These are phyloP conservation scores for Nesidiocoris tenuis DNA, from an alignment of 2,888 invertebrate genomes.

Conservation along the genomic window DNA sequence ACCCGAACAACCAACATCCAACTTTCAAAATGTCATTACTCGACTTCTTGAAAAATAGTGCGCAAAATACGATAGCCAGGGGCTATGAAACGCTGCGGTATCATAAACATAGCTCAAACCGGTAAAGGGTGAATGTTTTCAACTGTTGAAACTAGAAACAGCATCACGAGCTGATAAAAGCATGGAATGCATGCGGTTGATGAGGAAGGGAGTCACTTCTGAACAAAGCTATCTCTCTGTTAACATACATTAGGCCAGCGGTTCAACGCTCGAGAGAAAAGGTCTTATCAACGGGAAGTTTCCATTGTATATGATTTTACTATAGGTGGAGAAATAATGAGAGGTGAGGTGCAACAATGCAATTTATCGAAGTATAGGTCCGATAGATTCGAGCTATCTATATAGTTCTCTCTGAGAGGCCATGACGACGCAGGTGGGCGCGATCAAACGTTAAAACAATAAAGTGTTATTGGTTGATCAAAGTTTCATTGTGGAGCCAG, in stretches of 20 bases:
- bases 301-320: conserved; percentile 8
- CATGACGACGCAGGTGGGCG: neutral
- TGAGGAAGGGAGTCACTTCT: neutral
- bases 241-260: neutral
- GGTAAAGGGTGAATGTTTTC: neutral
- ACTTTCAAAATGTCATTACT: no score
- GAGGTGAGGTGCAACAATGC: conserved; percentile 15
- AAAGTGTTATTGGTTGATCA: conserved; percentile 28
- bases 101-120: no score
- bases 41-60: no score
- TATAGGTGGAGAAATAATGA: no score
- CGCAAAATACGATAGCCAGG: no score
- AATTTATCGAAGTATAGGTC: conserved; percentile 4
- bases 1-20: no score
- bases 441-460: conserved; percentile 7
- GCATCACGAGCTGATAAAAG: neutral
- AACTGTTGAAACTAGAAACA: neutral
- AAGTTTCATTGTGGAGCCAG: conserved; percentile 6
- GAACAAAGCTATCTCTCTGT: conserved; percentile 9
- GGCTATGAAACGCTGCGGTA: no score
- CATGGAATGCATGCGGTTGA: neutral
- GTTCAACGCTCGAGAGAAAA: conserved; percentile 11
- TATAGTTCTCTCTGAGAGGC: neutral
- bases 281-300: conserved; percentile 10
- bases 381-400: neutral